These are phyloP conservation scores for Pogonomyrmex barbatus DNA, from an alignment of 1,140 invertebrate species.

Conservation along the genomic window DNA sequence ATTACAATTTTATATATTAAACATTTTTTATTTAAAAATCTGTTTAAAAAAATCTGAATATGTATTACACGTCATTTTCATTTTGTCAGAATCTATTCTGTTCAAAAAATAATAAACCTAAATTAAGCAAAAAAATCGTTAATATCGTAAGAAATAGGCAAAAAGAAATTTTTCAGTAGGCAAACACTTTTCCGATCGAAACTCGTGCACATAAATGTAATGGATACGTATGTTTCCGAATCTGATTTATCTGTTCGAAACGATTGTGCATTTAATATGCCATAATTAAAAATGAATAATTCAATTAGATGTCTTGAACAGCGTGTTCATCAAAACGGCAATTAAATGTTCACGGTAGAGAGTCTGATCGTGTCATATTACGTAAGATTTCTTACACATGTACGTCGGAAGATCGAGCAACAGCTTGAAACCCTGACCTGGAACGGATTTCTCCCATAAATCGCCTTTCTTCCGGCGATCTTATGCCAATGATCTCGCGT, in stretches of 20 bases:
- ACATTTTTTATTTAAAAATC: not conserved
- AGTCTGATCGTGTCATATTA: slow-evolving; percentile 17
- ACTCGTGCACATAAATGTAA: slow-evolving; percentile 13
- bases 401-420: slow-evolving; percentile 42
- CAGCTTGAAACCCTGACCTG: slow-evolving; percentile 46
- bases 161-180: not conserved
- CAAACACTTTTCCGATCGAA: slow-evolving; percentile 6
- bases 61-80: not conserved
- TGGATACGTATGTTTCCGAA: not conserved
- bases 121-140: not conserved
- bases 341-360: slow-evolving; percentile 59
- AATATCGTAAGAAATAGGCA: not conserved
- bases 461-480: slow-evolving; percentile 50
- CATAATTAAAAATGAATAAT: slow-evolving; percentile 61
- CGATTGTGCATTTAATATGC: not conserved
- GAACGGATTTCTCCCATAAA: slow-evolving; percentile 57
- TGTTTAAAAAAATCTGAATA: not conserved
- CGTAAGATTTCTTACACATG: slow-evolving; percentile 46
- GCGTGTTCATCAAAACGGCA: slow-evolving; percentile 32
- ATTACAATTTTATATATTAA: not conserved
- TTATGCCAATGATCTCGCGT: slow-evolving; percentile 29
- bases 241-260: slow-evolving; percentile 4
- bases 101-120: slow-evolving; percentile 28
- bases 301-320: slow-evolving; percentile 43
- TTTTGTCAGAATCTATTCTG: slow-evolving; percentile 17